phyloP scores from a whole-genome alignment of 2,888 invertebrate genomes.

The Autographa pulchrina region DNA sequence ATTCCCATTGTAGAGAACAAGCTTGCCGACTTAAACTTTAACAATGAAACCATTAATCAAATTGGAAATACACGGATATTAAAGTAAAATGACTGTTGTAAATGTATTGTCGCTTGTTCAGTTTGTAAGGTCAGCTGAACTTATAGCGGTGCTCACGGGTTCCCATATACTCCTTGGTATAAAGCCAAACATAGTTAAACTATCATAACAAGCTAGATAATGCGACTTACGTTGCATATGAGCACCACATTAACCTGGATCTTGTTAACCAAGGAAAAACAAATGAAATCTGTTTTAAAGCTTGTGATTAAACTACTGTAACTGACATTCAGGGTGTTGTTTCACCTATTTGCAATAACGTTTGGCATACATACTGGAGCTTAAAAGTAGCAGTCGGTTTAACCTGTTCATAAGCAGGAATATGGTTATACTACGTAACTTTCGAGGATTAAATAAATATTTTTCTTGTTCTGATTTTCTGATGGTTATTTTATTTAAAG shows the following conservation, averaged over 20 bases:
- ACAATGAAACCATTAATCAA: conserved; percentile 52
- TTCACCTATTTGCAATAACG: conserved; percentile 17
- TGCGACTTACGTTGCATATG: background rate
- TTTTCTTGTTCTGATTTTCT: no score
- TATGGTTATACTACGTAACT: no score
- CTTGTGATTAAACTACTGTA: conserved; percentile 10
- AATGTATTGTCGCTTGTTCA: background rate
- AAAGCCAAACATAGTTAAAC: background rate
- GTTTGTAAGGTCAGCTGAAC: background rate
- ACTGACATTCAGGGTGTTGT: background rate
- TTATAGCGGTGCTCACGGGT: background rate
- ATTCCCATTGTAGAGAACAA: conserved; percentile 37
- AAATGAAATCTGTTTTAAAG: conserved; percentile 16
- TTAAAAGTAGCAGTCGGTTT: conserved; percentile 19
- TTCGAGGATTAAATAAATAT: no score
- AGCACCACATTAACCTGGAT: background rate
- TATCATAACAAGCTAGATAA: background rate
- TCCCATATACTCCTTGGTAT: background rate
- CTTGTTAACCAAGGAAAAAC: background rate
- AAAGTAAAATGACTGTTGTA: background rate
- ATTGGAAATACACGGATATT: conserved; percentile 38
- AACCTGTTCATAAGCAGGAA: background rate
- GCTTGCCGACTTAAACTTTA: conserved; percentile 41
- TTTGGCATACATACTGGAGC: conserved; percentile 21
- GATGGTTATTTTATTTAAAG: no score